Conservation (phyloP, 1,140 invertebrate genomes). For the Lepidurus arcticus region DNA sequence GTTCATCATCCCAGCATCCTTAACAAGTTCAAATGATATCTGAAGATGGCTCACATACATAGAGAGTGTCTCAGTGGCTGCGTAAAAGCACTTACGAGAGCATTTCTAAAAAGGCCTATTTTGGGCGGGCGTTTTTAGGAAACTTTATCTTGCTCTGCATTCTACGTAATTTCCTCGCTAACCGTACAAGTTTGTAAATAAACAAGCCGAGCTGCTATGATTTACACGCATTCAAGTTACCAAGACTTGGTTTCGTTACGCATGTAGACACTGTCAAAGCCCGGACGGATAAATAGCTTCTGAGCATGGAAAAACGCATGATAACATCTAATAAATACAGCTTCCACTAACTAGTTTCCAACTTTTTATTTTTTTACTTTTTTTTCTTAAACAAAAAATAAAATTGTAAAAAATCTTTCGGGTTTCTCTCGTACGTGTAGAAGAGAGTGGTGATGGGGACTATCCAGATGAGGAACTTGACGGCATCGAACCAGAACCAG, state of each 20-base stretch:
- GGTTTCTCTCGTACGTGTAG: background rate
- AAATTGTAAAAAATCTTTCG: background rate
- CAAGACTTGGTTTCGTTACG: too few relatives aligned
- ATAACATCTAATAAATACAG: too few relatives aligned
- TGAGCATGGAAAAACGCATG: too few relatives aligned
- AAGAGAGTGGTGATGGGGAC: conserved; percentile 10
- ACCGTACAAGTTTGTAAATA: too few relatives aligned
- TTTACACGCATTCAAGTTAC: too few relatives aligned
- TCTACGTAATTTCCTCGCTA: too few relatives aligned
- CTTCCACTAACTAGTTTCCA: too few relatives aligned
- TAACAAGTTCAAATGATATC: background rate
- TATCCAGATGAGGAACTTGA: background rate
- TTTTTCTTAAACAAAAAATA: background rate
- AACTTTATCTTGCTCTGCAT: too few relatives aligned
- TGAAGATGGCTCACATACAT: background rate
- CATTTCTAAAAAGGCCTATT: background rate
- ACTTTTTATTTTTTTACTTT: background rate
- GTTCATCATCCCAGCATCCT: conserved; percentile 3
- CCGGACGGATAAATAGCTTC: too few relatives aligned
- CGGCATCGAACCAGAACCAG: conserved; percentile 9
- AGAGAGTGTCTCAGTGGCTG: background rate
- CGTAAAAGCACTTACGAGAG: background rate
- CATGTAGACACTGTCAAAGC: too few relatives aligned
- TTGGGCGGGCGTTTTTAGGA: too few relatives aligned
- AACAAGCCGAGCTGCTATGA: too few relatives aligned